Evolutionary conservation across 2,888 invertebrate genomes (phyloP).

Genomic region (Phorcus lineatus): DNA sequence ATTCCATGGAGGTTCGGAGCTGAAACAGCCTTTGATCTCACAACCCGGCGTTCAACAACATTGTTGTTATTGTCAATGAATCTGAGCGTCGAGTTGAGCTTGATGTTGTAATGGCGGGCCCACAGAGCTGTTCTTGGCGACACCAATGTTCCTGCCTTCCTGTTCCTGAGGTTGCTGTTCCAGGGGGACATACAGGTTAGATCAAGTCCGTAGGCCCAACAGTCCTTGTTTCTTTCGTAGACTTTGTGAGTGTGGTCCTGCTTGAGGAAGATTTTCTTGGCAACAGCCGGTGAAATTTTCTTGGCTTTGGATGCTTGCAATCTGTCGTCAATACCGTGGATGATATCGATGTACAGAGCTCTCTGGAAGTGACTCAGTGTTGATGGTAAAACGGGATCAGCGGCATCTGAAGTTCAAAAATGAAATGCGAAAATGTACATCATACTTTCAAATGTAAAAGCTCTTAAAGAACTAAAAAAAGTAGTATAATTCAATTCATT

Average conservation of each 20-base stretch:
- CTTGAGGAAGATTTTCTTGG: not conserved
- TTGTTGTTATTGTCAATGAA: conserved; percentile 54
- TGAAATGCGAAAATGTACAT: too few relatives aligned
- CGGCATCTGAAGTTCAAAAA: not conserved
- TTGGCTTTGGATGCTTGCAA: conserved; percentile 46
- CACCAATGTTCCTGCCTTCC: conserved; percentile 48
- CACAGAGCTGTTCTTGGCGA: conserved; percentile 57
- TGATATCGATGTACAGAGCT: conserved; percentile 41
- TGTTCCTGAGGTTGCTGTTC: conserved; percentile 49
- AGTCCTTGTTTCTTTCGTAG: conserved; percentile 48
- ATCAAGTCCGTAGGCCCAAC: conserved; percentile 58
- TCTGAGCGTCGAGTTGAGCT: conserved; percentile 47
- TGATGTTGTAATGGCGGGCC: conserved; percentile 57
- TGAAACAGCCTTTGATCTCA: conserved; percentile 34
- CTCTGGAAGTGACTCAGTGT: conserved; percentile 30
- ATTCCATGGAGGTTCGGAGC: conserved; percentile 28
- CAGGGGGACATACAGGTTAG: conserved; percentile 58
- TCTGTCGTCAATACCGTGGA: conserved; percentile 52
- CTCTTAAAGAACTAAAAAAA: too few relatives aligned
- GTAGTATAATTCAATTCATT: too few relatives aligned
- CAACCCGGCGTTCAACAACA: conserved; percentile 52
- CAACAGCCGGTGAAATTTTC: conserved; percentile 29
- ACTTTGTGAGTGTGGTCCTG: conserved; percentile 48
- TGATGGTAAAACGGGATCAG: not conserved
- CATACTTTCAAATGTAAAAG: too few relatives aligned